Base-by-base conservation (phyloP, 2,113 vertebrate genomes). In the Cyprinodon brontotheroides region DNA sequence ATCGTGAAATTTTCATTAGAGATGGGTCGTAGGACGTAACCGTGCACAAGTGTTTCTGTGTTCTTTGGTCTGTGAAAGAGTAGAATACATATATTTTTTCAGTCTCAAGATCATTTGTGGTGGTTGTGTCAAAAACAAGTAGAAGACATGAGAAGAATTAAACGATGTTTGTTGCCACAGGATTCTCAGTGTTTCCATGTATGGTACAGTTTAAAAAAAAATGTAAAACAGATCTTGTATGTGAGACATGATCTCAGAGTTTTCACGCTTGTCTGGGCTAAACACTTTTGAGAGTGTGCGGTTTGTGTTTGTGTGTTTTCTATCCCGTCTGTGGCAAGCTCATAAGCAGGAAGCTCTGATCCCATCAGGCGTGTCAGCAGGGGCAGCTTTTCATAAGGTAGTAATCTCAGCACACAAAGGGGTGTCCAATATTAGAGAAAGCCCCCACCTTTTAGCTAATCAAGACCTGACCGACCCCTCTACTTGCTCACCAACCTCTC, bases 321-420 rank as follows among this genome's bases (percentile, higher is more conserved):
- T 70, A 60, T 74, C 59, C 65, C 15, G n/a, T 79, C 68, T 60
- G 61, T 64, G 74, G 68, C 73, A 72, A 78, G 59, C 81, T 87
- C 72, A 85, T 82, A 87, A 82, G 84, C 82, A 87, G 84, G 86
- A 89, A 91, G 85, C 89, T 89, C 87, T 85, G 88, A 89, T 88
- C 90, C 88, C 90, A 89, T 85, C 90, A 82, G 84, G 85, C 68
- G 37, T 79, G 89, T 91, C 90, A 88, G 89, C 91, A 62, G 87
- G 92, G 82, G 91, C 78, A 83, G 78, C 87, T 90, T 92, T 93
- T 92, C 92, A 93, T 93, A 92, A 93, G 82, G 87, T 77, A 73
- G 87, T 90, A 93, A 93, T 93, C 90, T 91, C 70, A 41, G 66
- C 87, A 88, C 89, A 90, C 90, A 93, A 90, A 92, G 87, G 85